These are phyloP conservation scores for Isoperla grammatica DNA, from an alignment of 2,888 invertebrate genomes.

Conservation along the genomic window DNA sequence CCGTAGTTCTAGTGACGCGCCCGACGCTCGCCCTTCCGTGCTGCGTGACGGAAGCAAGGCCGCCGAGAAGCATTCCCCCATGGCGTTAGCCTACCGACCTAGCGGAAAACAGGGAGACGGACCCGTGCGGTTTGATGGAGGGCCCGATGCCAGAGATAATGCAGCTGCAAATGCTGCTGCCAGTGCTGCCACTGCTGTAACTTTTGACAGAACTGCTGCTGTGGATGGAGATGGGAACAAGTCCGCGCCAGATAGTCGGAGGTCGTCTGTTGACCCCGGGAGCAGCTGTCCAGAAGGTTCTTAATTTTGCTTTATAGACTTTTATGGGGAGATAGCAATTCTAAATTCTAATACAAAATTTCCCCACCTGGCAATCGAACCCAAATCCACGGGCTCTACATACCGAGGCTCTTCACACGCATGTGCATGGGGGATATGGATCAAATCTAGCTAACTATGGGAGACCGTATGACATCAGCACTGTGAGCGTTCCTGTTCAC, in stretches of 20 bases:
- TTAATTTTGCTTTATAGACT: neutral
- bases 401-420: too few species aligned
- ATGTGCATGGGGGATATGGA: too few species aligned
- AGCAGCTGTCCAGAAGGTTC: slow-evolving; percentile 50
- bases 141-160: slow-evolving; percentile 18
- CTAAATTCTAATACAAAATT: too few species aligned
- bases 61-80: slow-evolving; percentile 34
- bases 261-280: slow-evolving; percentile 34
- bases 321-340: neutral
- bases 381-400: too few species aligned
- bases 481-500: too few species aligned
- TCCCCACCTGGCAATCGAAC: too few species aligned
- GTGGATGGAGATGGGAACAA: slow-evolving; percentile 35
- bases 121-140: slow-evolving; percentile 22
- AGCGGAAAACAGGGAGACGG: neutral
- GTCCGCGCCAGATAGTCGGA: slow-evolving; percentile 33
- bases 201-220: slow-evolving; percentile 44
- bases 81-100: slow-evolving; percentile 45
- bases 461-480: too few species aligned
- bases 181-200: slow-evolving; percentile 41
- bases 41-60: slow-evolving; percentile 51
- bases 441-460: too few species aligned
- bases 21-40: slow-evolving; percentile 57
- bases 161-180: slow-evolving; percentile 33
- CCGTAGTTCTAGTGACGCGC: slow-evolving; percentile 47